Evolutionary conservation across 2,113 vertebrate species (phyloP).

Genomic region (Passer montanus): DNA sequence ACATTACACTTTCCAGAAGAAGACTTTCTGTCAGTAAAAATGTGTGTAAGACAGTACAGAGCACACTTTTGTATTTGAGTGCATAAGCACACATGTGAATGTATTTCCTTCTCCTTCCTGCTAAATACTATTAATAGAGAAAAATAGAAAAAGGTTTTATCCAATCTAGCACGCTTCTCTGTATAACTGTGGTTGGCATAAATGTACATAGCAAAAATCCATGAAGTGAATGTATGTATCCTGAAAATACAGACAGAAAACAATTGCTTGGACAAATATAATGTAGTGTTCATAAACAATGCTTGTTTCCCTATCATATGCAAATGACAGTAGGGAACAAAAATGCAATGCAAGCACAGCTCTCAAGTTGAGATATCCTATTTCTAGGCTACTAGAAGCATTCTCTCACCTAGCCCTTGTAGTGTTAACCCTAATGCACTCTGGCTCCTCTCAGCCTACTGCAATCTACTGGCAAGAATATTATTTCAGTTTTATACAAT

Average conservation of each 20-base stretch:
- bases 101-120: neutral
- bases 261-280: neutral
- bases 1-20: neutral
- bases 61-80: neutral
- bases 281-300: neutral
- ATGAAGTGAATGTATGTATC: neutral
- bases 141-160: neutral
- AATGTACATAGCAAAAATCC: neutral
- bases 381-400: neutral
- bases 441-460: constrained; percentile 19
- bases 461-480: constrained; percentile 18
- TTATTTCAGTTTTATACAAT: constrained; percentile 27
- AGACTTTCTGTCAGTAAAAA: neutral
- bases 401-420: neutral
- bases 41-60: neutral
- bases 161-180: neutral
- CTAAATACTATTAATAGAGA: neutral
- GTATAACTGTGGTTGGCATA: accelerated
- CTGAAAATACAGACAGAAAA: neutral
- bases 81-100: neutral
- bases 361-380: neutral
- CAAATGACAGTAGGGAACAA: neutral
- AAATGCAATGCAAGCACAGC: neutral
- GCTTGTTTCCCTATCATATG: neutral
- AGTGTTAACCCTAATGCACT: constrained; percentile 25